Conservation (phyloP, 2,888 invertebrate species). For the Mythimna pallens region DNA sequence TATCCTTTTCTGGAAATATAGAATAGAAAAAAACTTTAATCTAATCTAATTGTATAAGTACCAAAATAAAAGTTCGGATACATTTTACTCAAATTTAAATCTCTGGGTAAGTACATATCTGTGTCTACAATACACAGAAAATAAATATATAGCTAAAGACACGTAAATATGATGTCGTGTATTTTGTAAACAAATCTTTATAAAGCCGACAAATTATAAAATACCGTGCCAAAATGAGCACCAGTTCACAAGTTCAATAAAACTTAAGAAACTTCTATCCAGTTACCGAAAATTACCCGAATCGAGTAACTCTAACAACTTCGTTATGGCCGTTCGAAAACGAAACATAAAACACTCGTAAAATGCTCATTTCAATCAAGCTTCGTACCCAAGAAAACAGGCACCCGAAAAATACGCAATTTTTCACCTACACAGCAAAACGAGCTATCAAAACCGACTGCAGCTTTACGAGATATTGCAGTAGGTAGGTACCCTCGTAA, state of each 20-base stretch:
- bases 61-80: background rate
- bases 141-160: too few relatives aligned
- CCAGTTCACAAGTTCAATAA: too few relatives aligned
- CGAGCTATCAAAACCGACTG: constrained; percentile 44
- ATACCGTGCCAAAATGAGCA: too few relatives aligned
- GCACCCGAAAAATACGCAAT: constrained; percentile 15
- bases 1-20: background rate
- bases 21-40: background rate
- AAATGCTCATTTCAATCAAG: constrained; percentile 38
- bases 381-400: constrained; percentile 2
- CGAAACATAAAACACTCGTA: constrained; percentile 15
- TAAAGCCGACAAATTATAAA: too few relatives aligned
- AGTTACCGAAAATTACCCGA: background rate
- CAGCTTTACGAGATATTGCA: constrained; percentile 59
- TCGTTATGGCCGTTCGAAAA: background rate
- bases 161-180: too few relatives aligned
- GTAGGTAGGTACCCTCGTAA: constrained; percentile 38
- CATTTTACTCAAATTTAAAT: background rate
- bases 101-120: too few relatives aligned
- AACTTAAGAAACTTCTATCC: background rate
- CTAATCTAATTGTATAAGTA: too few relatives aligned
- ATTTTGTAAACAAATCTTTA: too few relatives aligned
- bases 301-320: background rate
- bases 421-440: constrained; percentile 40
- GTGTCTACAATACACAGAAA: too few relatives aligned